phyloP scores from a whole-genome alignment of 2,888 invertebrate genomes.

The Metallyticus violacea region DNA sequence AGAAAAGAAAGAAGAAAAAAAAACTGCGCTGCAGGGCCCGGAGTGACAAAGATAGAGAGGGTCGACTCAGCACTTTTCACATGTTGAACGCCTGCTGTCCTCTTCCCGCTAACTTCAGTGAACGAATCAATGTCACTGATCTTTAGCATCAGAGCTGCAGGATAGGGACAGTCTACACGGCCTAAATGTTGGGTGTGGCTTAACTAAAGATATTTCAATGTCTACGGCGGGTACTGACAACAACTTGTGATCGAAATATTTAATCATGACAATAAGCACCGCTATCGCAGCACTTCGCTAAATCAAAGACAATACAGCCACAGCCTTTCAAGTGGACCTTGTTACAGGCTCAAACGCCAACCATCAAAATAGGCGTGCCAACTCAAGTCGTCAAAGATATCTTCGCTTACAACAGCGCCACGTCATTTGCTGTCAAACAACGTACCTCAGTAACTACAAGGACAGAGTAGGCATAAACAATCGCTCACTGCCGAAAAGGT shows the following conservation, averaged over 20 bases:
- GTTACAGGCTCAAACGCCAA: background rate
- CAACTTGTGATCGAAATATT: background rate
- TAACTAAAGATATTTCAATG: background rate
- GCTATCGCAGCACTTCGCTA: background rate
- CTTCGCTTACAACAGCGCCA: background rate
- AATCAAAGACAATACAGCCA: background rate
- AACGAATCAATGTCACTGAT: conserved; percentile 14
- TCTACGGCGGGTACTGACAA: background rate
- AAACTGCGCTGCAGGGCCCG: background rate
- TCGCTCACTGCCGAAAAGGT: too few species aligned
- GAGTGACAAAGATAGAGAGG: background rate
- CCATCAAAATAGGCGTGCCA: background rate
- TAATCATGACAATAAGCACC: background rate
- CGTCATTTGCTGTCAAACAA: background rate
- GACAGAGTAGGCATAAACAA: too few species aligned
- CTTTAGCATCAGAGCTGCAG: background rate
- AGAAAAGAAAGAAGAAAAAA: background rate
- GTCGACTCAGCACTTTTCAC: background rate
- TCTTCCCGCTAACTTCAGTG: background rate
- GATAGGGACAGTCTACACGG: conserved; percentile 5
- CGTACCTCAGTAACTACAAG: background rate
- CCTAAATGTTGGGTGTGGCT: conserved; percentile 10
- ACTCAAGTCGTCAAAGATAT: background rate
- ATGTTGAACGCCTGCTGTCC: background rate
- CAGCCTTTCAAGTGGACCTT: background rate